Evolutionary conservation across 2,113 vertebrate species (phyloP).

Genomic region (Rafetus swinhoei): DNA sequence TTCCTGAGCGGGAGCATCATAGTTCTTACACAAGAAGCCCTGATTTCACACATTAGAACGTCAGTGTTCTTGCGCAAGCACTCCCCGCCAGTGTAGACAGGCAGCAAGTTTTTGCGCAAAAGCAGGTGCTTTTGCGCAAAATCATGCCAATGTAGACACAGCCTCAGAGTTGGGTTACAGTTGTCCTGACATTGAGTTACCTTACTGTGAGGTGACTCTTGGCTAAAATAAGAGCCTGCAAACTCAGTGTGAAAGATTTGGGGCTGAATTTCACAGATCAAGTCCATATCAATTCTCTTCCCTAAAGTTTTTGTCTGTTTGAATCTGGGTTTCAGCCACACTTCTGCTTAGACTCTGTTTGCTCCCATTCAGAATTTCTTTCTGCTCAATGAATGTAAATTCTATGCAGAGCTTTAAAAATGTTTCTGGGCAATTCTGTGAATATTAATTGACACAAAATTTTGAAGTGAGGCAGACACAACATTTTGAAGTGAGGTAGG

Average conservation of each 20-base stretch:
- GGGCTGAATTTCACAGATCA: neutral
- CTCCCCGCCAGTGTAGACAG: too few relatives aligned
- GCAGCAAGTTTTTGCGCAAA: too few relatives aligned
- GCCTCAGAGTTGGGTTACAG: neutral
- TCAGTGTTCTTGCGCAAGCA: too few relatives aligned
- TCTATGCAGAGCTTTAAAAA: neutral
- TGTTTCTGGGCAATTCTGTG: neutral
- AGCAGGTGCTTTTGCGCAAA: too few relatives aligned
- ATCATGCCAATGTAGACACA: too few relatives aligned
- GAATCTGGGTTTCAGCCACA: neutral
- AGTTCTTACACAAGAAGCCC: too few relatives aligned
- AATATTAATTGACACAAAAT: neutral
- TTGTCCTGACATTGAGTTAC: neutral
- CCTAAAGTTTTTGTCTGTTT: neutral
- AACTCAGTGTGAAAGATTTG: neutral
- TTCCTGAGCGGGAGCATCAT: too few relatives aligned
- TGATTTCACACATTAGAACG: too few relatives aligned
- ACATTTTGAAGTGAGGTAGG: neutral
- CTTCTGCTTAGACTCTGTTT: neutral
- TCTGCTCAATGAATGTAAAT: neutral
- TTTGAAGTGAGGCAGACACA: neutral
- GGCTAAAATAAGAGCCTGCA: neutral
- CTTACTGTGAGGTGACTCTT: neutral
- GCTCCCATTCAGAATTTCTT: accelerated
- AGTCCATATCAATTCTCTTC: accelerated